Evolutionary conservation across 2,113 vertebrate species (phyloP), one percentile per base, ranked within the genome.

Genomic region (Leucopsar rothschildi): DNA sequence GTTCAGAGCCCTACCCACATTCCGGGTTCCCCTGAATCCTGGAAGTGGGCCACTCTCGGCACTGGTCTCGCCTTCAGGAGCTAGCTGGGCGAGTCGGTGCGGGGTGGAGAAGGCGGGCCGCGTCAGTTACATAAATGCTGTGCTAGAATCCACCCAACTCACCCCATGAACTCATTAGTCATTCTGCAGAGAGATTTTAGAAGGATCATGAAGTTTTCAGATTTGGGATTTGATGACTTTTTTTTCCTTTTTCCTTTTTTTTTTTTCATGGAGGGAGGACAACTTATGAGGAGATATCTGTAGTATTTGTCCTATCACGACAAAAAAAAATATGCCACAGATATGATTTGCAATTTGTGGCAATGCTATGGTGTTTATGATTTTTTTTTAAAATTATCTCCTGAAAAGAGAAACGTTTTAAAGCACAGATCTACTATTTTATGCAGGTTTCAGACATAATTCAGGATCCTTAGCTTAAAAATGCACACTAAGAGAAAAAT

Each of bases 181-280:
- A 64, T 75, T 59, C 40, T 64, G 40, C 20, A 72, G 12, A 73
- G 33, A 0, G 0, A 7, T 3, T 60, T 37, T 55, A 84, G 29
- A 37, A 7, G 3, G 31, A 64, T 37, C 6, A 25, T 13, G 47
- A 82, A 29, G 8, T 68, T 82, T 91, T 59, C 18, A n/a, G 9
- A 64, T 86, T 24, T 57, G 7, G 10, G 13, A 4, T 20, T 33
- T 59, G 19, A 12, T n/a, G 12, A 11, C 4, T 1, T 9, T 20
- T 33, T 10, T 18, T 19, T 6, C 39, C 10, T 9, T 39, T 15
- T 29, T 11, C 1, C 2, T 9, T 55, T 50, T 31, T 29, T 18
- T 7, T 5, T 2, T 2, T 1, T 16, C 3, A 7, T 39, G 39
- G 39, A 39, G 39, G 39, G 39, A 39, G 9, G 35, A 66, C 4